Evolutionary conservation across 2,113 vertebrate genomes (phyloP), one percentile per base, ranked within the genome.

Genomic region (Bubo scandiacus): DNA sequence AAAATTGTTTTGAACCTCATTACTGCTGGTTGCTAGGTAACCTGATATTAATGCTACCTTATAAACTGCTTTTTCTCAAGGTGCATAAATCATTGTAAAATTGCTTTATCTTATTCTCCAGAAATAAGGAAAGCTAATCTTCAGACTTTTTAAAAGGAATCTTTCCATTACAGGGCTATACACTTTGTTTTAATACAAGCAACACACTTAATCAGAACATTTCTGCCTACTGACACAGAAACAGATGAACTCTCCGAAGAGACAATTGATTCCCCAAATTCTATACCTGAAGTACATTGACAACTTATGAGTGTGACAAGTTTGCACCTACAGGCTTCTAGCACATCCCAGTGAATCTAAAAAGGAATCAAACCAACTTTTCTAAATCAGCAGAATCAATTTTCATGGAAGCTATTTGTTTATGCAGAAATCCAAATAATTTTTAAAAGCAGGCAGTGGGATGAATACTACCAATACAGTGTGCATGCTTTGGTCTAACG

Each of bases 271-370:
- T 47, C 12, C n/a, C 34, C 16, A 47, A 15, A 77, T 29, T 84
- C 58, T 52, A 0, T 9, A 49, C 2, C 4, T 36, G 13, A 51
- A 65, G 21, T 20, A 63, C 19, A 30, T 7, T 11, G 4, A 14
- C 29, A 63, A 9, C 17, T 83, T 40, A 29, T 0, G 0, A 36
- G 5, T 1, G 4, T 19, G 11, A 43, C 20, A 12, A 54, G 17
- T 43, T 49, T 47, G 22, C 19, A 75, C 21, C 11, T 10, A n/a
- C 40, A 26, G 13, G 22, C 29, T 75, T 59, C 52, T n/a, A 17
- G 61, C 15, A 82, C 34, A 78, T 23, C 10, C 13, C 16, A 82
- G 3, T 42, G 29, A 58, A 72, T 13, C 22, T 34, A 26, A 45
- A 45, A 65, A 34, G 29, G 40, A 66, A 85, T 22, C 7, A 87